Base-by-base conservation (phyloP, 2,888 invertebrate species). In the Amphipoea lucens region DNA sequence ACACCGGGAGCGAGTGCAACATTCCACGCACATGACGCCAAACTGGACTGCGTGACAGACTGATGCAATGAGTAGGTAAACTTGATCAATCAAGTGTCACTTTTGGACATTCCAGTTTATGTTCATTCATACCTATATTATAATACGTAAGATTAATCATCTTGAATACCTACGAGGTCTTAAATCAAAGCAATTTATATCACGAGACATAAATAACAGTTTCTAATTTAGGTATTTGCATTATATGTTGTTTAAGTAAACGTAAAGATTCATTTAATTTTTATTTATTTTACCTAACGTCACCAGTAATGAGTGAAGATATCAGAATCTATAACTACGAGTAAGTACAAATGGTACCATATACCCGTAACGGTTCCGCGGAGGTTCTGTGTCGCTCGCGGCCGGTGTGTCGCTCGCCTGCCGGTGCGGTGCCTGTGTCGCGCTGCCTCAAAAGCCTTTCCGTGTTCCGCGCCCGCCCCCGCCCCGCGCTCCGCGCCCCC, bases 401-500 rank as follows among this genome's bases (percentile, higher is more conserved):
- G 83, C 23, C 85, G 42, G 85, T 79, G 79, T 82, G 90, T 86
- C 79, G 90, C 89, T 89, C 89, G 91, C 88, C 89, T 86, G 83
- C 66, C 74, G 73, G 81, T 75, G 81, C 78, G 84, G 78, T 83
- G 82, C 92, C 92, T 96, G 90, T 94, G 93, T 96, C 94, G 94
- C 94, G 94, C 95, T 95, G 96, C 95, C 95, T 94, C 96, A 93
- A 96, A 95, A 96, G 96, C 96, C 96, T 96, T 96, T 96, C 95
- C 96, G 95, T 96, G 96, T 96, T 92, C 93, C 93, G 90, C 92
- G 83, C 87, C 82, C 72, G 81, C 83, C 83, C 83, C 83, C 79
- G 82, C 79, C 74, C 87, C 79, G 60, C 85, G 4, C 81, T 60
- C 78, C 73, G 78, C 42, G 20, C 40, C 68, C 83, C 54, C 80